These are phyloP conservation scores for Larimichthys crocea DNA, from an alignment of 2,113 vertebrate species.

Conservation along the genomic window DNA sequence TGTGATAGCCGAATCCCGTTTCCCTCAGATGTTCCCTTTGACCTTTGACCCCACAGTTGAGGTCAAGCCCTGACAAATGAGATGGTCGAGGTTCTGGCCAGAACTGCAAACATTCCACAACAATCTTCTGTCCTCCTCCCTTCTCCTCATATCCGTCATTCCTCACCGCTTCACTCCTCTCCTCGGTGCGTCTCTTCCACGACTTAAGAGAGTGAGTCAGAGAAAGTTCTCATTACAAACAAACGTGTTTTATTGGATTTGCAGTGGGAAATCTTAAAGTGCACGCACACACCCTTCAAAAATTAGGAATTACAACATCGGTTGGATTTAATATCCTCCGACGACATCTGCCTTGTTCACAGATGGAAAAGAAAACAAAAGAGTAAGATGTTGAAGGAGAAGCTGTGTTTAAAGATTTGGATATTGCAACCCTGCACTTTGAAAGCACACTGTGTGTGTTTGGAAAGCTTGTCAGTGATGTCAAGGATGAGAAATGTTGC, in stretches of 20 bases:
- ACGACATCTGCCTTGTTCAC: slow-evolving; percentile 62
- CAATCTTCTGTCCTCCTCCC: slow-evolving; percentile 74
- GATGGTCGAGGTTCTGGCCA: slow-evolving; percentile 71
- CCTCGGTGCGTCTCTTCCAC: slow-evolving; percentile 45
- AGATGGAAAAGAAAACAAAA: slow-evolving; percentile 52
- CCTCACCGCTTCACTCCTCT: slow-evolving; percentile 59
- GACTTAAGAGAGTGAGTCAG: slow-evolving; percentile 13
- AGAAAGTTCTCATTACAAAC: slow-evolving; percentile 57
- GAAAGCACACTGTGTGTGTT: slow-evolving; percentile 67
- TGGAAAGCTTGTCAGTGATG: slow-evolving; percentile 78
- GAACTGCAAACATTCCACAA: slow-evolving; percentile 81
- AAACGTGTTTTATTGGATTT: slow-evolving; percentile 60
- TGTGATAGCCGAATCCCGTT: slow-evolving; percentile 53
- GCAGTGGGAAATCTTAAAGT: slow-evolving; percentile 46
- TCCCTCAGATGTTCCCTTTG: slow-evolving; percentile 74
- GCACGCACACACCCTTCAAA: slow-evolving; percentile 35
- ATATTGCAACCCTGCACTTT: slow-evolving; percentile 63
- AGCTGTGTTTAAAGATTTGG: slow-evolving; percentile 60
- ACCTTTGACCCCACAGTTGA: slow-evolving; percentile 64
- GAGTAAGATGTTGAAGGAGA: slow-evolving; percentile 42
- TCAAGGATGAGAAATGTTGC: slow-evolving; percentile 81
- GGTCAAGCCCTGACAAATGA: slow-evolving; percentile 83
- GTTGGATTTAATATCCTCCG: slow-evolving; percentile 52
- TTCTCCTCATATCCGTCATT: slow-evolving; percentile 58
- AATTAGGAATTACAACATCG: slow-evolving; percentile 59